phyloP scores from a whole-genome alignment of 2,113 vertebrate genomes.

The Oryzias celebensis region DNA sequence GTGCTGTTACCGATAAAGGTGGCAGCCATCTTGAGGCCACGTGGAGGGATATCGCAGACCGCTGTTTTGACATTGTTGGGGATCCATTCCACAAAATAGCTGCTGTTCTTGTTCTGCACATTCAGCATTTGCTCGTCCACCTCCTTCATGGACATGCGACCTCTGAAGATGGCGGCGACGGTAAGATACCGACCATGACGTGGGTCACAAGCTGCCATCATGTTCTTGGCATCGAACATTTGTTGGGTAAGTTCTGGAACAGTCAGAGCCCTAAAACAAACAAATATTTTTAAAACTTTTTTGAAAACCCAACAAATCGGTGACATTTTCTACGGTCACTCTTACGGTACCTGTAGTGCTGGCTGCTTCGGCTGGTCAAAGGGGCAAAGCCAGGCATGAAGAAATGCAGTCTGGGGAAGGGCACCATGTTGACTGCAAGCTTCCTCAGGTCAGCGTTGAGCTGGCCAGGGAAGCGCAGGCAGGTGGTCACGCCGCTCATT shows the following conservation, averaged over 20 bases:
- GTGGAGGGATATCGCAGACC: slow-evolving; percentile 90
- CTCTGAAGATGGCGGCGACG: slow-evolving; percentile 78
- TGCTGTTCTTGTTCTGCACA: too few species aligned
- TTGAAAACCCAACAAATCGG: too few species aligned
- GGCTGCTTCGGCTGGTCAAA: slow-evolving; percentile 59
- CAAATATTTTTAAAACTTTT: not conserved
- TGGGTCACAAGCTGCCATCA: slow-evolving; percentile 82
- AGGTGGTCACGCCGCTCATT: slow-evolving; percentile 92
- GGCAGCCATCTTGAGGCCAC: slow-evolving; percentile 42
- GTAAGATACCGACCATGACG: slow-evolving; percentile 80
- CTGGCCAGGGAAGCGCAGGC: slow-evolving; percentile 87
- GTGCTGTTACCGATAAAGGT: slow-evolving; percentile 71
- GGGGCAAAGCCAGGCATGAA: slow-evolving; percentile 68
- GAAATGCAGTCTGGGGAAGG: slow-evolving; percentile 66
- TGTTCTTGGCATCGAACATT: slow-evolving; percentile 82
- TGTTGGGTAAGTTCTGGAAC: slow-evolving; percentile 74
- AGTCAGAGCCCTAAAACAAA: not conserved
- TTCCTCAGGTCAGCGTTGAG: slow-evolving; percentile 90
- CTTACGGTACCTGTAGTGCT: slow-evolving; percentile 57
- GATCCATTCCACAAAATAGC: slow-evolving; percentile 73
- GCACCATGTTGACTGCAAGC: slow-evolving; percentile 79
- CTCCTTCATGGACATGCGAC: slow-evolving; percentile 83
- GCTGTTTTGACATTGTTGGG: slow-evolving; percentile 93
- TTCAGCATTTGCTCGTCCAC: slow-evolving; percentile 56
- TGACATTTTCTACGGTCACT: too few species aligned